Base-by-base conservation (phyloP, 35 echinoderm and acorn worm species). In the Apostichopus parvimensis region DNA sequence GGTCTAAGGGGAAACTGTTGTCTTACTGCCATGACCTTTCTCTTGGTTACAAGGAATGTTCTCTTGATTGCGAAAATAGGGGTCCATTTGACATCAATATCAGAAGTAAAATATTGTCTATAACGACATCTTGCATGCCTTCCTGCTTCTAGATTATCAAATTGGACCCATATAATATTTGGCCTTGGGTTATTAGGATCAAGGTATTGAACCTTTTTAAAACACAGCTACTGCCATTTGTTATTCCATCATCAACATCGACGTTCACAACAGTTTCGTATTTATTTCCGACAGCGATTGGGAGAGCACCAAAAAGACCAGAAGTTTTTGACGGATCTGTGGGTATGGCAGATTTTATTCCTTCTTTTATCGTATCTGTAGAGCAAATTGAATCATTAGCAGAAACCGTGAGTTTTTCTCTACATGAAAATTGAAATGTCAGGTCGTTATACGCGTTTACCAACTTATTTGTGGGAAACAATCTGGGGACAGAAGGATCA, bases 231-330 rank as follows among this genome's bases (percentile, higher is more conserved):
- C 22, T 22, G 4, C 92, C 83, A 93, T 93, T 93, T 87, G 57
- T 78, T 34, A 93, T 85, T 14, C 92, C 92, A 87, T 93, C 91
- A 34, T 82, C 24, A 87, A 86, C 73, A 92, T 61, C 34, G 6
- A 92, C 65, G 57, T 92, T 92, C 26, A 56, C 17, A 5, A 77
- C 61, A 26, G 73, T 84, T 62, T 92, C 91, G 87, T 86, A 92
- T 53, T 52, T 25, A 22, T 20, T 13, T 12, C 59, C 57, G 10
- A 93, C 23, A 56, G 85, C 72, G 18, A 93, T 71, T 4, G 2
- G 5, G 1, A 93, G 70, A 11, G 17, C 56, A 17, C 2, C 17
- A 21, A 52, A 52, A 24, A 66, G 45, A n/a, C 92, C 71, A 55
- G 1, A 26, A 14, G 86, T 80, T 80, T 86, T 79, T 60, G 5